Base-by-base conservation (phyloP, 2,888 invertebrate genomes). In the Ernsta delagoae region DNA sequence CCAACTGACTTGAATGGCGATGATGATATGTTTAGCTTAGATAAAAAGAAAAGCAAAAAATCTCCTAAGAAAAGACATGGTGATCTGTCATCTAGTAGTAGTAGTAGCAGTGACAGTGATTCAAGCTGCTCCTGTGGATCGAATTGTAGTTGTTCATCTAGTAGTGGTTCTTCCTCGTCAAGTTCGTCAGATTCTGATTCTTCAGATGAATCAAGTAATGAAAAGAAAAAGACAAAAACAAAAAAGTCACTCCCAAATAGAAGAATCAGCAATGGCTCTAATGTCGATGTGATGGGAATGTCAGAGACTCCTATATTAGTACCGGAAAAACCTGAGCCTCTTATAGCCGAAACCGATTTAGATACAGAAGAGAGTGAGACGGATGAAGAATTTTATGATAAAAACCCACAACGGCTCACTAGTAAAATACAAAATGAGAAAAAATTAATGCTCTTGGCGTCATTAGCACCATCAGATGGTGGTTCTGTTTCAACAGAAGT, bases 301-400 rank as follows among this genome's bases (percentile, higher is more conserved):
- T 93, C 94, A 60, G 94, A 94, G 75, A 91, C 89, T 34, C 89
- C 90, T 16, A 82, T 90, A 73, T 79, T 93, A 71, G 82, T 93
- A 24, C 91, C 92, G 45, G 92, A 93, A 77, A 91, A 93, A 76
- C 81, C 89, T 0, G 96, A 96, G 76, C 94, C 95, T 0, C 90
- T 95, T 0, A 95, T 97, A 72, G 94, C 95, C 45, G 98, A 98
- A 88, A 96, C 97, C 0, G 98, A 98, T 87, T 93, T 98, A 63
- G 97, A 97, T 76, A 98, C 98, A 0, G 96, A 96, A 12, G 96
- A 97, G 85, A 96, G 97, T 61, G 97, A 97, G 73, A 97, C 97
- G 0, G 97, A 97, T 84, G 97, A 97, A 89, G 97, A 97, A 76
- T 97, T 97, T 85, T 98, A 97, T 82, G 97, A 98, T 82, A 95